Conservation (phyloP, 2,113 vertebrate genomes). For the Poeciliopsis occidentalis region DNA sequence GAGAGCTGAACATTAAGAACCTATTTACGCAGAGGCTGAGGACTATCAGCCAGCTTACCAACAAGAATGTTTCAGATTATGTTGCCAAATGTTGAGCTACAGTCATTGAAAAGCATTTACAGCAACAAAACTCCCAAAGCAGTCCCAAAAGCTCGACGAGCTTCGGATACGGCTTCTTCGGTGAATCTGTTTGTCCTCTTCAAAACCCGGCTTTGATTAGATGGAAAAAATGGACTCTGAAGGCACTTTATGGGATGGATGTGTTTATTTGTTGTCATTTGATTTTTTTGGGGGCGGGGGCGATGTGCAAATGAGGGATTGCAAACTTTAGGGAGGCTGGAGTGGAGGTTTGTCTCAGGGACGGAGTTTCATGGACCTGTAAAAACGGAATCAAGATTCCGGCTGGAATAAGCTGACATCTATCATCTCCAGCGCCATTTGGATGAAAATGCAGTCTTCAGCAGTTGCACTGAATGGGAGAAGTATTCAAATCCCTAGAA, state of each 20-base stretch:
- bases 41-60: background rate
- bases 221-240: background rate
- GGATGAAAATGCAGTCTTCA: background rate
- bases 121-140: background rate
- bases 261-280: background rate
- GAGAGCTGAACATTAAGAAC: too few relatives aligned
- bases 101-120: background rate
- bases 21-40: too few relatives aligned
- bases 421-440: background rate
- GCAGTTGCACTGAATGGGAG: background rate
- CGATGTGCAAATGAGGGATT: background rate
- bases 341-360: background rate
- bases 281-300: background rate
- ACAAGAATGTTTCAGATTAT: background rate
- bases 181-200: background rate
- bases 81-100: background rate
- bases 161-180: background rate
- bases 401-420: background rate
- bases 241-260: background rate
- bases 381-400: background rate
- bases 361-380: background rate
- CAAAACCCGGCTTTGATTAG: background rate
- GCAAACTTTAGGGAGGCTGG: background rate
- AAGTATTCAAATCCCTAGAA: background rate
- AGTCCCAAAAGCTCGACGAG: background rate